phyloP scores from a whole-genome alignment of 2,113 vertebrate species.

The Dermatemys mawii region DNA sequence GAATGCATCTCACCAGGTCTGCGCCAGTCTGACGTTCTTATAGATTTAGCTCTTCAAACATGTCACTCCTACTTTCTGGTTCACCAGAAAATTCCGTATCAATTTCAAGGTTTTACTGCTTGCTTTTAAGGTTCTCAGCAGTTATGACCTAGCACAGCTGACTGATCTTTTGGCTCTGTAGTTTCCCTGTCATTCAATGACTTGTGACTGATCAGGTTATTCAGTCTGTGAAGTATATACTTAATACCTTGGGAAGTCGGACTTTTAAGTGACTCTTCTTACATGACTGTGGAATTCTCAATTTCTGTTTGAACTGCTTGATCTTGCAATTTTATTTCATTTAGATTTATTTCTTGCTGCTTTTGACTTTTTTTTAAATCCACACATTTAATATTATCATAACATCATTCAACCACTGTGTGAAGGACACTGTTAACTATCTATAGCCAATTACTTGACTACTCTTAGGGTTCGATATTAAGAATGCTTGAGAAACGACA shows the following conservation, averaged over 20 bases:
- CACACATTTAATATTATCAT: background rate
- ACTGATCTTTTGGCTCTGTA: background rate
- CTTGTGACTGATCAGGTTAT: background rate
- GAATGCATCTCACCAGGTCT: background rate
- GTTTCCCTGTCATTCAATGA: background rate
- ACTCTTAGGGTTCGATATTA: too few species aligned
- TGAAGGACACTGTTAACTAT: background rate
- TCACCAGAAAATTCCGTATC: background rate
- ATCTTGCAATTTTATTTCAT: background rate
- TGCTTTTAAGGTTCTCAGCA: slow-evolving; percentile 5
- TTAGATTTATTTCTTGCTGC: background rate
- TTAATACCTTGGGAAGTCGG: background rate
- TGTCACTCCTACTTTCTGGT: background rate
- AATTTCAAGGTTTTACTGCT: background rate
- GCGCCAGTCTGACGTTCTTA: background rate
- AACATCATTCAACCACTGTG: background rate
- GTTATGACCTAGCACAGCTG: background rate
- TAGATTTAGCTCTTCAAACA: background rate
- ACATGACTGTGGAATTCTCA: background rate
- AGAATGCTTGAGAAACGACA: too few species aligned
- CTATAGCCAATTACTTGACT: background rate
- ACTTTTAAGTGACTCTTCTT: background rate
- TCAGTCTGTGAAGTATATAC: background rate
- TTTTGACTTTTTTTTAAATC: slow-evolving; percentile 9
- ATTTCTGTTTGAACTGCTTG: background rate